Base-by-base conservation (phyloP, 2,888 invertebrate species). In the Erebia ligea region DNA sequence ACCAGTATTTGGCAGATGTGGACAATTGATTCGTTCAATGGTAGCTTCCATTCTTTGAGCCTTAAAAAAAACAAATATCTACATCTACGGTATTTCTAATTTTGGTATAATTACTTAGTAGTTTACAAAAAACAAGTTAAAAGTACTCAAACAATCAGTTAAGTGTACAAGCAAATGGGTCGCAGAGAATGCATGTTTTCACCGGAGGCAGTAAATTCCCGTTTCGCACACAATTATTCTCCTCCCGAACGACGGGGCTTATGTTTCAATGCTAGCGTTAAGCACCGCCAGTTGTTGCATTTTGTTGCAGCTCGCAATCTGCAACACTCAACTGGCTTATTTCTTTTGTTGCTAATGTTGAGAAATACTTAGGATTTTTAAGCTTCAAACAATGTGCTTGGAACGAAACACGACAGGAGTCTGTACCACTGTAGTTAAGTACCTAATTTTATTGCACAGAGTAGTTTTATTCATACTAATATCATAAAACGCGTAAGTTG, bases 161-260 rank as follows among this genome's bases (percentile, higher is more conserved):
- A 57, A 63, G 56, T 56, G 34, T 48, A 48, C 48, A 57, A 34
- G 56, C 63, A 19, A 65, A 64, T 54, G 59, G 50, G 34, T 59
- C 48, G 50, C 48, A 71, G 58, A 61, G 50, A 77, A 76, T 40
- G 75, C 79, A 78, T 76, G 77, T 77, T 80, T 78, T 75, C 73
- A 77, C 73, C 52, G 75, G 76, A 42, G 76, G 76, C 77, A 75
- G 84, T 87, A 86, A 86, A 86, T 88, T 84, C 85, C 84, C 82
- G 81, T 85, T 86, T 82, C 81, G 81, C 80, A 79, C 81, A 85
- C 85, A 86, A 86, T 87, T 86, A 86, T 86, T 84, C 84, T 79
- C 78, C 79, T 80, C 82, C 81, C 77, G 75, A 76, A 76, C 77
- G 81, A 80, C 80, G 75, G 79, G 79, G 83, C 84, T 84, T 87